phyloP scores from a whole-genome alignment of 2,797 vertebrate species.

The Parambassis ranga region DNA sequence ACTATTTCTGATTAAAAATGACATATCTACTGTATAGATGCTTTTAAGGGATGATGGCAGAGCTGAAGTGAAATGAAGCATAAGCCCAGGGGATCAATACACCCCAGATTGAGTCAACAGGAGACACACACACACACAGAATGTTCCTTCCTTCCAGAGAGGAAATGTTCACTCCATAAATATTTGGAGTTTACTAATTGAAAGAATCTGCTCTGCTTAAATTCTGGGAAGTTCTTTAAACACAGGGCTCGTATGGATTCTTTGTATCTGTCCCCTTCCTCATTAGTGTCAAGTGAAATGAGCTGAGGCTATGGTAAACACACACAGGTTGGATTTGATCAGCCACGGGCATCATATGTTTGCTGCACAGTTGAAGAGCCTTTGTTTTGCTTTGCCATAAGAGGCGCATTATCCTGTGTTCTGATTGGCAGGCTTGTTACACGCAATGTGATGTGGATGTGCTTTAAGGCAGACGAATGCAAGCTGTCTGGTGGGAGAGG shows the following conservation, averaged over 20 bases:
- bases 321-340: constrained; percentile 38
- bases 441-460: constrained; percentile 15
- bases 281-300: constrained; percentile 63
- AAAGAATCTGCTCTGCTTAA: constrained; percentile 74
- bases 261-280: constrained; percentile 66
- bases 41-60: constrained; percentile 34
- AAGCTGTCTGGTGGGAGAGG: constrained; percentile 20
- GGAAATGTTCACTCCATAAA: constrained; percentile 82
- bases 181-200: constrained; percentile 82
- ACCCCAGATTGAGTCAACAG: constrained; percentile 53
- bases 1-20: not conserved
- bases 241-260: constrained; percentile 66
- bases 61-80: constrained; percentile 55
- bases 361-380: constrained; percentile 5
- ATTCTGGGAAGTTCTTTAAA: constrained; percentile 74
- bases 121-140: constrained; percentile 54
- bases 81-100: constrained; percentile 62
- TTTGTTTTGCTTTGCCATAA: constrained; percentile 50
- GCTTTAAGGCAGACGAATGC: constrained; percentile 38
- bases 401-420: constrained; percentile 18
- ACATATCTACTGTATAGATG: not conserved
- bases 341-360: constrained; percentile 20
- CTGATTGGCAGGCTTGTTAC: constrained; percentile 26
- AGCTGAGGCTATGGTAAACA: constrained; percentile 55
- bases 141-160: constrained; percentile 61